Base-by-base conservation (phyloP, 2,888 invertebrate genomes). In the Nyleta sp. region DNA sequence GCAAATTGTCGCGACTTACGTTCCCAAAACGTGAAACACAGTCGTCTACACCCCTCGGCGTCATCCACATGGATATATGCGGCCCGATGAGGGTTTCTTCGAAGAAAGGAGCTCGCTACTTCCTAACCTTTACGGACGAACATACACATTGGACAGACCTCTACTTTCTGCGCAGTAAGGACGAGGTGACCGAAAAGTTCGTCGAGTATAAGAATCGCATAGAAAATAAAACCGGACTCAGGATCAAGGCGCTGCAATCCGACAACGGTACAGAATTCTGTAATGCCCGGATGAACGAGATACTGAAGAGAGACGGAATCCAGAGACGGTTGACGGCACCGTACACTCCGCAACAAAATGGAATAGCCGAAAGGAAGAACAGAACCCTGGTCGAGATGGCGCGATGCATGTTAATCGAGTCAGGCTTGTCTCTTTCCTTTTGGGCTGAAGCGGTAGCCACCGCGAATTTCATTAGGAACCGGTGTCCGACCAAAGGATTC, bases 321-420 rank as follows among this genome's bases (percentile, higher is more conserved):
- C 8, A 3, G 8, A 33, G 33, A 11, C 33, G 33, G 40, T 44
- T 35, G 2, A 72, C 74, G 20, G 40, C 44, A 1, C 60, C 85
- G 0, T 74, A 85, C 46, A 85, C 80, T 3, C 87, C 84, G 0
- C 79, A 87, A 50, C 83, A 85, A 17, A 88, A 87, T 77, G 87
- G 84, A 0, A 64, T 78, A 0, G 84, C 86, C 6, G 87, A 88
- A 72, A 46, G 85, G 7, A 79, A 81, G 28, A 86, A 87, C 22
- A 62, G 84, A 1, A 87, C 85, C 3, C 59, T 87, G 0, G 77
- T 86, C 11, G 83, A 86, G 11, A 71, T 74, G 50, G 83, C 85
- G 5, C 70, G 85, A 11, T 78, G 82, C 11, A 80, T 88, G 79
- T n/a, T 89, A 15, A 22, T 78, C 0, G 76, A 84, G 17, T 68